Conservation (phyloP, 2,888 invertebrate genomes). For the Protodeltote pygarga region DNA sequence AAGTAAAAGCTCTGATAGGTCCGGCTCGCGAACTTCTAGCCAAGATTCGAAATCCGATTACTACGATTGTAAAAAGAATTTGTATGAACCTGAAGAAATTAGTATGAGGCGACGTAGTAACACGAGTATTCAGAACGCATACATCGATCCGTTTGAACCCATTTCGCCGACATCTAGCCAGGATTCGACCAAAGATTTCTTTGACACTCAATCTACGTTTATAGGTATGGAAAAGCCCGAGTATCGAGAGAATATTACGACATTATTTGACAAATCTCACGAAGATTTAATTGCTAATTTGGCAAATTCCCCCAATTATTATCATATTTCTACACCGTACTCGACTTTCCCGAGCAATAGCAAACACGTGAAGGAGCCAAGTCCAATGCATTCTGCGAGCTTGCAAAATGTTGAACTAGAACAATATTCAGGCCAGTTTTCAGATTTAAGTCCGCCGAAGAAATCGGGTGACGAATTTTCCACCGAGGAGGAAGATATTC, state of each 20-base stretch:
- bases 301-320: slow-evolving; percentile 78
- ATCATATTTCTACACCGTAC: slow-evolving; percentile 87
- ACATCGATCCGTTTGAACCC: slow-evolving; percentile 78
- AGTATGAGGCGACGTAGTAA: slow-evolving; percentile 69
- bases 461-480: slow-evolving; percentile 82
- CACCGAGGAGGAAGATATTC: slow-evolving; percentile 84
- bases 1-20: slow-evolving; percentile 88
- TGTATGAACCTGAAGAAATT: slow-evolving; percentile 76
- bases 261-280: slow-evolving; percentile 85
- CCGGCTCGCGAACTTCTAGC: slow-evolving; percentile 89
- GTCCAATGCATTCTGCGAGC: slow-evolving; percentile 89
- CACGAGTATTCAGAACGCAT: slow-evolving; percentile 74
- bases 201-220: slow-evolving; percentile 84
- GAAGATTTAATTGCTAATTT: slow-evolving; percentile 87
- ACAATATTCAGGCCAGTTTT: slow-evolving; percentile 79
- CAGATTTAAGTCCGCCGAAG: slow-evolving; percentile 71
- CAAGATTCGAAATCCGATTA: slow-evolving; percentile 91
- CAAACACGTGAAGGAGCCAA: slow-evolving; percentile 82
- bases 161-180: slow-evolving; percentile 89
- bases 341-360: slow-evolving; percentile 88
- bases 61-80: slow-evolving; percentile 88
- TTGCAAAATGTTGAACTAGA: slow-evolving; percentile 91
- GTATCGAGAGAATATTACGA: slow-evolving; percentile 85
- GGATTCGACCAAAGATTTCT: slow-evolving; percentile 89
- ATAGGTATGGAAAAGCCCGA: slow-evolving; percentile 79